Conservation (phyloP, 2,888 invertebrate genomes). For the Temnothorax ravouxi region DNA sequence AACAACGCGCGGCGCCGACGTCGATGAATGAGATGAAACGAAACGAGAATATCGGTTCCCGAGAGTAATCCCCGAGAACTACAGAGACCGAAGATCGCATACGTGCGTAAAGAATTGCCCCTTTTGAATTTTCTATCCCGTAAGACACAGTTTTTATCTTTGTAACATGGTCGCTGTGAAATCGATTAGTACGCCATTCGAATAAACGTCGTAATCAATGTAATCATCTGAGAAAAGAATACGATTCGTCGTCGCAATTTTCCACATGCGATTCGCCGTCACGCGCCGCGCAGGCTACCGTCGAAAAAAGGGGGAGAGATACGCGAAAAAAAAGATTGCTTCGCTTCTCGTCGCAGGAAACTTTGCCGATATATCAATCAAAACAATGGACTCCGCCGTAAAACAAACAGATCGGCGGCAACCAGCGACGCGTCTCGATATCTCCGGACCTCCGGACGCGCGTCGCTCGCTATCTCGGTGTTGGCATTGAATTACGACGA, state of each 20-base stretch:
- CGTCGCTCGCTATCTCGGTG: constrained; percentile 23
- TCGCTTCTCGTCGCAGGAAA: too few species aligned
- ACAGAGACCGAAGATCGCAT: constrained; percentile 36
- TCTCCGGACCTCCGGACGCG: constrained; percentile 11
- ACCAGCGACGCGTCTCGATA: constrained; percentile 11
- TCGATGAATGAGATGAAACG: constrained; percentile 55
- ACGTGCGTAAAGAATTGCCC: background rate
- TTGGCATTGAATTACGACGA: constrained; percentile 33
- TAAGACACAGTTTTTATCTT: background rate
- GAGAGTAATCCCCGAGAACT: background rate
- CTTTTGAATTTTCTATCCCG: background rate
- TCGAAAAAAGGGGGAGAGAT: too few species aligned
- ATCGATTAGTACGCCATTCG: too few species aligned
- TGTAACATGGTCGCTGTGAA: too few species aligned
- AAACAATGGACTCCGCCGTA: too few species aligned
- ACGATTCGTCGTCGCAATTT: background rate
- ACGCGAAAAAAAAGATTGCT: too few species aligned
- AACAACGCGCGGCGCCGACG: constrained; percentile 17
- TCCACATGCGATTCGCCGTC: background rate
- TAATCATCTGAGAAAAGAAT: background rate
- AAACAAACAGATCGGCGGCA: constrained; percentile 13
- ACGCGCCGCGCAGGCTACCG: background rate
- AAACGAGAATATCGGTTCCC: constrained; percentile 59
- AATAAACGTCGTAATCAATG: too few species aligned
- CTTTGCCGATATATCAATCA: too few species aligned